Evolutionary conservation across 2,888 invertebrate species (phyloP).

Genomic region (Acanthosepion lycidas): DNA sequence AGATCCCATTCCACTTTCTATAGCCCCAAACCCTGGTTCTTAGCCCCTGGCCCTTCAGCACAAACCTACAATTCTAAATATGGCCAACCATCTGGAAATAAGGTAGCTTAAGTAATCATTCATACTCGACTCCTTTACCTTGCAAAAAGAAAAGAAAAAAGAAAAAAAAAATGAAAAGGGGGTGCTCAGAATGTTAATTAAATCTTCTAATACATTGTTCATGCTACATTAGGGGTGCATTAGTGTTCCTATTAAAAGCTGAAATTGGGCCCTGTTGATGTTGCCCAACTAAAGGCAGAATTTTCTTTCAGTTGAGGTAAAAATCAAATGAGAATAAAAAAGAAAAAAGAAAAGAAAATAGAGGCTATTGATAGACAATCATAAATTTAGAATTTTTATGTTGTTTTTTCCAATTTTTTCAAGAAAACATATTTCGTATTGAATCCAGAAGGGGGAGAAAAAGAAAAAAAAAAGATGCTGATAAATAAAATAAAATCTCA

Average conservation of each 20-base stretch:
- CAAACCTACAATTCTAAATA: slow-evolving; percentile 3
- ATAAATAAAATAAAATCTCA: too few relatives aligned
- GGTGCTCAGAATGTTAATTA: background rate
- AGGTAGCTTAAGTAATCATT: slow-evolving; percentile 33
- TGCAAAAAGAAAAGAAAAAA: background rate
- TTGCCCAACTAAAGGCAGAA: background rate
- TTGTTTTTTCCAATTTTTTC: too few relatives aligned
- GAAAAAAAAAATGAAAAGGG: background rate
- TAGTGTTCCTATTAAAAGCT: background rate
- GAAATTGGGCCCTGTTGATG: slow-evolving; percentile 33
- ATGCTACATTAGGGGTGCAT: background rate
- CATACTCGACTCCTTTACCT: background rate
- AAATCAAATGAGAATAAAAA: too few relatives aligned
- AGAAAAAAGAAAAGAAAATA: too few relatives aligned
- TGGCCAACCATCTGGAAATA: background rate
- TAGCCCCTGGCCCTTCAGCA: background rate
- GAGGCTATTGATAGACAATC: too few relatives aligned
- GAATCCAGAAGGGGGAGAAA: too few relatives aligned
- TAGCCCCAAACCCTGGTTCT: background rate
- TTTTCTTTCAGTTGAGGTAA: background rate
- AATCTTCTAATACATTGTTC: slow-evolving; percentile 8
- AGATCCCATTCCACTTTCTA: background rate
- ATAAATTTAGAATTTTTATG: too few relatives aligned
- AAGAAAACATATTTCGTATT: too few relatives aligned
- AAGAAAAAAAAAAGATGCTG: too few relatives aligned